A percentile compares a stretch with the other conserved stretches of the same genome.
Evolutionary conservation across 2,113 vertebrate species (phyloP).

Genomic region (Orientallactaga bullata): DNA sequence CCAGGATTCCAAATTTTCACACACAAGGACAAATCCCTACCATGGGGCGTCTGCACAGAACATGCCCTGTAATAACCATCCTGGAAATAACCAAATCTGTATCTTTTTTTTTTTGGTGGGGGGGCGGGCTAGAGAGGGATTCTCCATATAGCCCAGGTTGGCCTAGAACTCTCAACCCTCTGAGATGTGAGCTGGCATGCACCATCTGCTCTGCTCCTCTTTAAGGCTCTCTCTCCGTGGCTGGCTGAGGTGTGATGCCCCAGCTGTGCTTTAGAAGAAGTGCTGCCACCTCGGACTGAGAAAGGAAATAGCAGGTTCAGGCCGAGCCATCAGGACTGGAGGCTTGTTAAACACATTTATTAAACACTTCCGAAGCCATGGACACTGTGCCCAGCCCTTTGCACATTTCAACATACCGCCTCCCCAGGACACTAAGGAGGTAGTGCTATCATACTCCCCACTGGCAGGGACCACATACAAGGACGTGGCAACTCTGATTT

Average conservation of each 20-base stretch:
- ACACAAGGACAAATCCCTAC: not conserved
- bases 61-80: not conserved
- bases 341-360: conserved; percentile 41
- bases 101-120: no score
- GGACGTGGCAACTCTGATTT: not conserved
- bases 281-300: conserved; percentile 36
- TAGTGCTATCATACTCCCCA: conserved; percentile 15
- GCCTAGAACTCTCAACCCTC: not conserved
- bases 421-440: conserved; percentile 54
- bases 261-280: not conserved
- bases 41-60: not conserved
- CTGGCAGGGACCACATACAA: conserved; percentile 43
- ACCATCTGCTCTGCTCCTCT: not conserved
- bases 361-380: conserved; percentile 5
- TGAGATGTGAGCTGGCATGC: not conserved
- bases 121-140: not conserved
- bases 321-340: not conserved
- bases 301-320: not conserved
- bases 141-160: not conserved
- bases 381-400: not conserved
- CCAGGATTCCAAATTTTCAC: conserved; percentile 15
- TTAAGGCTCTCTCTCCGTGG: not conserved
- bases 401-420: not conserved
- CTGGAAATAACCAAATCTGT: not conserved
- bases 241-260: no score